Conservation (phyloP, 2,797 vertebrate genomes). For the Antrozous pallidus region DNA sequence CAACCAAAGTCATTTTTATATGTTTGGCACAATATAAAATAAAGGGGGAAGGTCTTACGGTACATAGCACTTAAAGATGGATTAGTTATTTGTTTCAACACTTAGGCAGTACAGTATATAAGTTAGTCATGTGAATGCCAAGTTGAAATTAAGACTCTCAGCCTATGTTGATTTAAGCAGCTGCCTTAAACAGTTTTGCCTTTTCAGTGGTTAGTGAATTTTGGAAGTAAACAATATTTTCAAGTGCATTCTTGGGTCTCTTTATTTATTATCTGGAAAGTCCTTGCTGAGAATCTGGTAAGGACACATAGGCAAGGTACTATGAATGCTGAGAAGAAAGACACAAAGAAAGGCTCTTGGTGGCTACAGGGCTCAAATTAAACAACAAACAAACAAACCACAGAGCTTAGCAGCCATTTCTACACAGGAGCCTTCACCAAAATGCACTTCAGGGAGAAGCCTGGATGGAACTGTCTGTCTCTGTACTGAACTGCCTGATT, state of each 20-base stretch:
- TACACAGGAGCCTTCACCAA: background rate
- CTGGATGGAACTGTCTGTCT: background rate
- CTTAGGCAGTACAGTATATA: slow-evolving; percentile 56
- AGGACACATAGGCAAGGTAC: background rate
- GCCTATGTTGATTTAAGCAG: slow-evolving; percentile 41
- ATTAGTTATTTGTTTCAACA: slow-evolving; percentile 72
- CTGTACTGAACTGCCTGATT: background rate
- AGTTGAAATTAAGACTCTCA: slow-evolving; percentile 49
- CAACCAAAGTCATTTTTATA: slow-evolving; percentile 69
- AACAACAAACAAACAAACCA: background rate
- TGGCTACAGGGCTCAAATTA: background rate
- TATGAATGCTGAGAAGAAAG: background rate
- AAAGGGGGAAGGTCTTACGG: slow-evolving; percentile 52
- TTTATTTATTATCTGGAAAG: slow-evolving; percentile 44
- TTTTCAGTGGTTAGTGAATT: slow-evolving; percentile 56
- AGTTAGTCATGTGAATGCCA: slow-evolving; percentile 69
- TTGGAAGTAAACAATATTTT: slow-evolving; percentile 62
- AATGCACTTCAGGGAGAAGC: background rate
- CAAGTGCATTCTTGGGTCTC: slow-evolving; percentile 4
- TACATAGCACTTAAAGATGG: slow-evolving; percentile 64
- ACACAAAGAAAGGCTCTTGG: background rate
- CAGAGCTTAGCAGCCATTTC: background rate
- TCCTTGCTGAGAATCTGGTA: background rate
- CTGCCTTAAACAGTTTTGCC: slow-evolving; percentile 53
- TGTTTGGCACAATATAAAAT: slow-evolving; percentile 68